Conservation (phyloP, 2,888 invertebrate genomes). For the Bombylius major region DNA sequence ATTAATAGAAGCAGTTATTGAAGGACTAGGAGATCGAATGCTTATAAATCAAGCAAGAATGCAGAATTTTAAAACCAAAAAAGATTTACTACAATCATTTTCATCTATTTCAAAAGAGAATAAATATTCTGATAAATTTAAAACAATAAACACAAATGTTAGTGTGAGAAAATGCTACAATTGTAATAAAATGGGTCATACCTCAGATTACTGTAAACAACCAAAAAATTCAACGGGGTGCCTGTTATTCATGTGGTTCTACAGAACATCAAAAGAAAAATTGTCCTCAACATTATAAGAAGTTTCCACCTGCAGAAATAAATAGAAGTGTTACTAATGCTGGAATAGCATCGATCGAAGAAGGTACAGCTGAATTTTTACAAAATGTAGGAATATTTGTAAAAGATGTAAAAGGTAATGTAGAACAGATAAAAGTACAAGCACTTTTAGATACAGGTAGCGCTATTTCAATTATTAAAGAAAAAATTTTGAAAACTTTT, state of each 20-base stretch:
- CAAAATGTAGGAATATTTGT: too few species aligned
- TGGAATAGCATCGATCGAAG: too few species aligned
- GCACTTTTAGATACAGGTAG: background rate
- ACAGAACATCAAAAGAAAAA: background rate
- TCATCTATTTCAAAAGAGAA: background rate
- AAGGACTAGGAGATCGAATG: background rate
- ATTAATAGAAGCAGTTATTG: background rate
- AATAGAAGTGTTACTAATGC: too few species aligned
- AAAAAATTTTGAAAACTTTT: background rate
- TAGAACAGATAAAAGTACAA: background rate
- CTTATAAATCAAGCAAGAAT: background rate
- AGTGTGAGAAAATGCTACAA: background rate
- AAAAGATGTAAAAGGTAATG: background rate
- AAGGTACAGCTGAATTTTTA: too few species aligned
- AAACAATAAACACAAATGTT: too few species aligned
- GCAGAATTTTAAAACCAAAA: background rate
- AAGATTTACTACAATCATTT: background rate
- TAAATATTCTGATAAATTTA: too few species aligned
- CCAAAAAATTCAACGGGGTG: background rate
- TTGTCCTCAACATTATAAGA: background rate
- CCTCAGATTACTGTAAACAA: too few species aligned
- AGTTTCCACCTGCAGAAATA: too few species aligned
- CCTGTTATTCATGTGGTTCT: background rate
- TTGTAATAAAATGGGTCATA: background rate
- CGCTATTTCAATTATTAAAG: background rate